Evolutionary conservation across 2,797 vertebrate species (phyloP).

Genomic region (Argentina silus): DNA sequence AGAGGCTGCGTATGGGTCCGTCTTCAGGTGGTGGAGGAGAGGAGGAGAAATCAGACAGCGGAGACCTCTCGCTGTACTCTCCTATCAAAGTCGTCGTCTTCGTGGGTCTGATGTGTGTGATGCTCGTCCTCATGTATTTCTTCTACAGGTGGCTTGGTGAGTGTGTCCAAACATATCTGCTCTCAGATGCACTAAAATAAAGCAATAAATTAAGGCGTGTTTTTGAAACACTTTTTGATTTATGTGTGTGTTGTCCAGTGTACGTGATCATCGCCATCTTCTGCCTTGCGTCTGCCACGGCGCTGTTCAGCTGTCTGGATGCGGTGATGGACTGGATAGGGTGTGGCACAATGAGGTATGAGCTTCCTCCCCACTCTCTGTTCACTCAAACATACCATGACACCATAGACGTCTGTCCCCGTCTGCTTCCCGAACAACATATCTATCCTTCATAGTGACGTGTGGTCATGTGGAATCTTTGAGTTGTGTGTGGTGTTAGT

Average conservation of each 20-base stretch:
- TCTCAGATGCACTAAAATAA: neutral
- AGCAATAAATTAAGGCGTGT: neutral
- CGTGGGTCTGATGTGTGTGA: constrained; percentile 87
- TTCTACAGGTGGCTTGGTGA: constrained; percentile 94
- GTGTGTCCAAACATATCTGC: constrained; percentile 27
- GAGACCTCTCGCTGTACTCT: constrained; percentile 86
- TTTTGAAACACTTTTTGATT: constrained; percentile 10
- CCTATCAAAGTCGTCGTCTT: constrained; percentile 88
- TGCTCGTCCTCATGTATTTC: constrained; percentile 95
- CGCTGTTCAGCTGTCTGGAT: constrained; percentile 90
- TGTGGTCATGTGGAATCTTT: neutral
- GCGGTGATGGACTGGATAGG: constrained; percentile 83
- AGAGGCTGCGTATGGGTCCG: constrained; percentile 66
- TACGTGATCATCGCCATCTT: constrained; percentile 93
- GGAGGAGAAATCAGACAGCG: constrained; percentile 77
- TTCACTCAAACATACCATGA: constrained; percentile 60
- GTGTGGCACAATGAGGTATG: constrained; percentile 83
- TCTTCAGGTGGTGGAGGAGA: constrained; percentile 58
- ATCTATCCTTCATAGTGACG: neutral
- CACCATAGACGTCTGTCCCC: neutral
- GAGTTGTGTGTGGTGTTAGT: neutral
- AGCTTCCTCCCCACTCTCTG: constrained; percentile 67
- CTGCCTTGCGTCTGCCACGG: constrained; percentile 89
- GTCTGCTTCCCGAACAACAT: neutral
- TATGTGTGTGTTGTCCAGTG: constrained; percentile 74